These are phyloP conservation scores for Alouatta palliata DNA, from an alignment of 2,113 vertebrate genomes.

Conservation along the genomic window DNA sequence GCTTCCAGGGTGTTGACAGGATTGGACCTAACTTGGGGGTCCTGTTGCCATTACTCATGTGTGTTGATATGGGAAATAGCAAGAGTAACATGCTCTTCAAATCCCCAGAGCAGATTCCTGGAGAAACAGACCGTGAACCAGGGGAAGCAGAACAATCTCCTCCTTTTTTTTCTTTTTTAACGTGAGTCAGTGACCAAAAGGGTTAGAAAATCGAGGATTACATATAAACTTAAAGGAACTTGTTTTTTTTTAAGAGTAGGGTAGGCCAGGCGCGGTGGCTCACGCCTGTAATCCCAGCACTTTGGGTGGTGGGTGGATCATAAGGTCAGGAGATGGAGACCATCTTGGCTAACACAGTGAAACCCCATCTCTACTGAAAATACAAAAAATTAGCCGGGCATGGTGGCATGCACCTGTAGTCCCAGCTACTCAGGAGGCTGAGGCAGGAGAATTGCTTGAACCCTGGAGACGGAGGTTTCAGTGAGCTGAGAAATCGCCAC, in stretches of 20 bases:
- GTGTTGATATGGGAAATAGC: background rate
- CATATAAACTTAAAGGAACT: background rate
- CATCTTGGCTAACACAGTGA: too few species aligned
- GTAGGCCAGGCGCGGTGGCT: too few species aligned
- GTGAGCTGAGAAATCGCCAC: too few species aligned
- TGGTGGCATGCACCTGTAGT: too few species aligned
- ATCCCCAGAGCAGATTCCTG: background rate
- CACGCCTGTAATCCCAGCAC: too few species aligned
- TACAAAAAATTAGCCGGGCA: too few species aligned
- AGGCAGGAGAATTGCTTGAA: too few species aligned
- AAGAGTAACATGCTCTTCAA: background rate
- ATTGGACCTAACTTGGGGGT: background rate
- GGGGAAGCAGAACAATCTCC: background rate
- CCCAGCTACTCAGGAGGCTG: too few species aligned
- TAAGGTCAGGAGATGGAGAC: too few species aligned
- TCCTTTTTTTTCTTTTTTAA: background rate
- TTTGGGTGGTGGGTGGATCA: too few species aligned
- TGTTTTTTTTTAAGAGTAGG: background rate
- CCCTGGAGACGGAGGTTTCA: too few species aligned
- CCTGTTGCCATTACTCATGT: background rate
- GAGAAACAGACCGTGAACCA: background rate
- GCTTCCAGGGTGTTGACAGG: background rate
- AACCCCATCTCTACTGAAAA: too few species aligned
- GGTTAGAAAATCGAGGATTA: background rate
- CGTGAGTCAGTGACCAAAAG: background rate